Evolutionary conservation across 2,888 invertebrate species (phyloP).

Genomic region (Drosophila mulleri): DNA sequence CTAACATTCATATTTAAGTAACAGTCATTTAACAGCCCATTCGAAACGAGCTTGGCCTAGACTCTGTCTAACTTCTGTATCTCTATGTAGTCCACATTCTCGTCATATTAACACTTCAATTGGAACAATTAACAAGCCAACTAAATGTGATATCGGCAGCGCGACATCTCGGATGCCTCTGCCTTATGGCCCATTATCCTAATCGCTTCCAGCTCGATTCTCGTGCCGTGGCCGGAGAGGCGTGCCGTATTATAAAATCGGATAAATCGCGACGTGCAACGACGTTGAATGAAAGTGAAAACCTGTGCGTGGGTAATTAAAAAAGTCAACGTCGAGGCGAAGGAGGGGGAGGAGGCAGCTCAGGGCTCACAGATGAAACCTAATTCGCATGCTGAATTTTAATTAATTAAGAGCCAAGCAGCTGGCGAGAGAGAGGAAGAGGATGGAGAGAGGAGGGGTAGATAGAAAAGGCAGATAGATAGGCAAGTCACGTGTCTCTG

Average conservation of each 20-base stretch:
- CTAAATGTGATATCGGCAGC: conserved; percentile 27
- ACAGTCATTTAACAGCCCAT: not conserved
- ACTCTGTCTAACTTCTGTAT: not conserved
- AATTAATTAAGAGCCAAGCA: conserved; percentile 71
- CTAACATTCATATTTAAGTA: not conserved
- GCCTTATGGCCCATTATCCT: conserved; percentile 62
- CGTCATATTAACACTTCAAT: conserved; percentile 46
- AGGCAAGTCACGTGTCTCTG: conserved; percentile 56
- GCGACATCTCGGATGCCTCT: conserved; percentile 37
- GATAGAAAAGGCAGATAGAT: conserved; percentile 27
- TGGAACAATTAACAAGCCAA: conserved; percentile 47
- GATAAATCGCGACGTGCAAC: conserved; percentile 81
- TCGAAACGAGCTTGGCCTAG: not conserved
- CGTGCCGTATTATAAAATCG: conserved; percentile 71
- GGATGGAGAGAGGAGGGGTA: not conserved
- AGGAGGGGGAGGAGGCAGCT: conserved; percentile 10
- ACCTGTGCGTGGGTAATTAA: conserved; percentile 82
- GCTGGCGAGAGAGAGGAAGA: not conserved
- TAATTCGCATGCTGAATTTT: conserved; percentile 81
- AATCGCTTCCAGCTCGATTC: conserved; percentile 71
- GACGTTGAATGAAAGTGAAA: conserved; percentile 76
- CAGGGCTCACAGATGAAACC: conserved; percentile 51
- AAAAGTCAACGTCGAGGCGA: conserved; percentile 48
- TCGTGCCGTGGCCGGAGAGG: conserved; percentile 30
- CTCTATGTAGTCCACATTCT: conserved; percentile 7